Conservation (phyloP, 2,888 invertebrate genomes). For the Lasioglossum vierecki region DNA sequence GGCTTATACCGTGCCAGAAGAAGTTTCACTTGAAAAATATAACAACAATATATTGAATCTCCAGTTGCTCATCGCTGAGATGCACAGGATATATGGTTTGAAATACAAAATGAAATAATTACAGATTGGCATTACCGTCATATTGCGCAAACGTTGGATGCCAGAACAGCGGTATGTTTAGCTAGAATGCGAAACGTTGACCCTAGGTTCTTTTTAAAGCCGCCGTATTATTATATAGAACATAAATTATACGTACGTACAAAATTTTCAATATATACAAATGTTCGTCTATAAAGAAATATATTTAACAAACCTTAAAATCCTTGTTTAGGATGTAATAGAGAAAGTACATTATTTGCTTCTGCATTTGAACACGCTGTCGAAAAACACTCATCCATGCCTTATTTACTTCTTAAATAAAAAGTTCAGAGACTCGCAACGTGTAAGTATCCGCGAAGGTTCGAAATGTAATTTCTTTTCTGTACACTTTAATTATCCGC, state of each 20-base stretch:
- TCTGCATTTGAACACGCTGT: conserved; percentile 73
- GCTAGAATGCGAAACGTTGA: conserved; percentile 90
- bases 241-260: conserved; percentile 83
- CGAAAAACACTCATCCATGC: conserved; percentile 78
- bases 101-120: conserved; percentile 57
- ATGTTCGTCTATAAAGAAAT: not conserved
- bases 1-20: no score
- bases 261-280: not conserved
- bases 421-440: conserved; percentile 76
- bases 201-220: conserved; percentile 90
- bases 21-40: no score
- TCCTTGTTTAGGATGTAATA: conserved; percentile 74
- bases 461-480: conserved; percentile 13
- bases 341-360: conserved; percentile 77
- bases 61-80: no score
- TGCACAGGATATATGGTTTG: not conserved
- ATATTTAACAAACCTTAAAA: not conserved
- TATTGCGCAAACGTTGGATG: conserved; percentile 92
- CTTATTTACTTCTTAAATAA: conserved; percentile 79
- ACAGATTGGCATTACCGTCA: conserved; percentile 88
- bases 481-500: conserved; percentile 38
- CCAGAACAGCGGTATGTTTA: conserved; percentile 90
- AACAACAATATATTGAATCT: no score
- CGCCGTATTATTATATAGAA: conserved; percentile 85
- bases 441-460: conserved; percentile 72